Base-by-base conservation (phyloP, 2,113 vertebrate species). In the Microcebus murinus region DNA sequence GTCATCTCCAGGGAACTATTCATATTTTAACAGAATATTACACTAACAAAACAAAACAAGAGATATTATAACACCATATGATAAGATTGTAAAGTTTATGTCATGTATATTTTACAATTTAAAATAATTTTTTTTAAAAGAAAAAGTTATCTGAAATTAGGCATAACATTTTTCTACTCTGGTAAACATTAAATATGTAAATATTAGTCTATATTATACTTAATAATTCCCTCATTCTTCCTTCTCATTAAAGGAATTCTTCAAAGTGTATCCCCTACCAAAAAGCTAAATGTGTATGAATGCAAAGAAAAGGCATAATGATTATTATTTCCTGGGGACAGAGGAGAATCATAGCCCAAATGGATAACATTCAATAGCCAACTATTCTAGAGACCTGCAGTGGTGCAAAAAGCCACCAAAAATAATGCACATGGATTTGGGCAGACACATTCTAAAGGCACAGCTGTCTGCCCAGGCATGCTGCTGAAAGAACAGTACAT, bases 391-490 rank as follows among this genome's bases (percentile, higher is more conserved):
- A 68, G 73, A 77, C 31, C 34, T 74, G 59, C 45, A 92, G 57
- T 14, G 34, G 61, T 94, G 25, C 39, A 94, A 90, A 92, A 45
- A 81, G 91, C 96, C 45, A 81, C 0, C 74, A 55, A 55, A 71
- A 76, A 48, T 86, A 96, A 96, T 82, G 67, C 13, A 73, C 67
- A 73, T 13, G 50, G 84, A 42, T 63, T 45, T 80, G 29, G 55
- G 91, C 89, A 98, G 94, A 80, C 87, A 63, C 13, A 74, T 67
- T 85, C 79, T 97, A 29, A 68, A 11, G 80, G 81, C 0, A 79
- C 98, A 98, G 98, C 97, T 98, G 97, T 97, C 98, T 77, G 52
- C 3, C 3, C 85, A 91, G 93, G 94, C 96, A 92, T 0, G 21
- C 87, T 97, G 95, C 95, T 95, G 34, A 84, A 90, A 96, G 80